These are phyloP conservation scores for Onychorhynchus coronatus DNA, from an alignment of 2,113 vertebrate genomes.

Conservation along the genomic window DNA sequence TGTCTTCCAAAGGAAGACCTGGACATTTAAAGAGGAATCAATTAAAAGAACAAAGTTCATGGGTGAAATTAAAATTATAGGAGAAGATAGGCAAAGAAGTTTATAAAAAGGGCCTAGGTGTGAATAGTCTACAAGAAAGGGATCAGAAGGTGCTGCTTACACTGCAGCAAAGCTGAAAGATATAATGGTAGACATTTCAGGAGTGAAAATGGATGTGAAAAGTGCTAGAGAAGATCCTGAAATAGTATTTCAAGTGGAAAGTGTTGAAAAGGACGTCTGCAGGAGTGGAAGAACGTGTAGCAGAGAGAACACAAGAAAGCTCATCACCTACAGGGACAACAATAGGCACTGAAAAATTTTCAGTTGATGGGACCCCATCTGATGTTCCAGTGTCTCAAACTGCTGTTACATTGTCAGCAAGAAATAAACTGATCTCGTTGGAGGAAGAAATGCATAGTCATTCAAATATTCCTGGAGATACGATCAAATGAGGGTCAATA, in stretches of 20 bases:
- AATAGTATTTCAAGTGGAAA: slow-evolving; percentile 37
- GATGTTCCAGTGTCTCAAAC: background rate
- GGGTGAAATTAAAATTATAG: background rate
- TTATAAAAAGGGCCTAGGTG: background rate
- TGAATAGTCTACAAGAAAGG: background rate
- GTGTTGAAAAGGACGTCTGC: slow-evolving; percentile 30
- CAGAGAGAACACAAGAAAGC: slow-evolving; percentile 10
- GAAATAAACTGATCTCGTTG: background rate
- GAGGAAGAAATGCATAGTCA: background rate
- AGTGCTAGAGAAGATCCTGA: background rate
- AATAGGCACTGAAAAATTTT: background rate
- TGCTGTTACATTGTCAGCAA: background rate
- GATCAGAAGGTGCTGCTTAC: background rate
- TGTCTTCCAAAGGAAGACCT: background rate
- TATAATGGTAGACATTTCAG: background rate
- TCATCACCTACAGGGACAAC: background rate
- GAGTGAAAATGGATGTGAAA: background rate
- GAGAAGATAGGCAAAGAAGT: background rate
- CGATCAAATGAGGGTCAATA: background rate
- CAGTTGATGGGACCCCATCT: background rate
- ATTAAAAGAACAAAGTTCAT: background rate
- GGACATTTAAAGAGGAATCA: background rate
- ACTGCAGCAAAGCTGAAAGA: background rate
- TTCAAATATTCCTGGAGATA: background rate
- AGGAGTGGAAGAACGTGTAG: background rate